phyloP scores from a whole-genome alignment of 2,113 vertebrate species.

The Campylorhamphus procurvoides region DNA sequence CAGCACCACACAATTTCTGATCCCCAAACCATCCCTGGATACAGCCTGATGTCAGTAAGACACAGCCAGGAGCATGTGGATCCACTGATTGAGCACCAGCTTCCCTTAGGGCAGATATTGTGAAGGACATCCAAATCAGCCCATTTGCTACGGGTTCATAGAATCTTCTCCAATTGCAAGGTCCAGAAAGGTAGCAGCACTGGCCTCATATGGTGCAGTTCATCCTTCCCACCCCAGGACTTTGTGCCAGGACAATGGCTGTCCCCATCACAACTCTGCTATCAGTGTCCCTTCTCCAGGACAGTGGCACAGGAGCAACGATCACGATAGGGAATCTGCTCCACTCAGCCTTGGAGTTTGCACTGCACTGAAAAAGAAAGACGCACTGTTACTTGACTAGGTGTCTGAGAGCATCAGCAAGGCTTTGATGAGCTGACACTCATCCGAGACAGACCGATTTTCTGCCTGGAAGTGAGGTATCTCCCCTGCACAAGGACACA shows the following conservation, averaged over 20 bases:
- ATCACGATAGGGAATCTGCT: not conserved
- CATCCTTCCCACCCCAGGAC: not conserved
- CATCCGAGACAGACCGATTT: not conserved
- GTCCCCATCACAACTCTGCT: accelerated
- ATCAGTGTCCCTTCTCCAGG: not conserved
- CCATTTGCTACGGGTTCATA: not conserved
- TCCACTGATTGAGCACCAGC: not conserved
- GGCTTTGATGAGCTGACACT: not conserved
- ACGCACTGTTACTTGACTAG: not conserved
- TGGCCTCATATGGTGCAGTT: not conserved
- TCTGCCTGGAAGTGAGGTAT: not conserved
- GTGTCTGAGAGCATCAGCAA: accelerated
- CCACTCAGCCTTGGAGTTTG: not conserved
- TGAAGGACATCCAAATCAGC: not conserved
- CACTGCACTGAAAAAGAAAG: not conserved
- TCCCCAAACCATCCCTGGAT: not conserved
- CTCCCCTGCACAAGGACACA: not conserved
- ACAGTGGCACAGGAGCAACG: not conserved
- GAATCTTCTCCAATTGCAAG: not conserved
- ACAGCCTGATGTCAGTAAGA: not conserved
- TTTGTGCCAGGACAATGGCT: accelerated
- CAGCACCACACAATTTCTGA: not conserved
- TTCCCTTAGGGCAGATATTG: not conserved
- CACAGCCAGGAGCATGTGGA: too few relatives aligned
- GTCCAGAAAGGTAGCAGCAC: accelerated